Evolutionary conservation across 2,797 vertebrate species (phyloP), one percentile per base, ranked within the genome.

Genomic region (Spinus pinus): DNA sequence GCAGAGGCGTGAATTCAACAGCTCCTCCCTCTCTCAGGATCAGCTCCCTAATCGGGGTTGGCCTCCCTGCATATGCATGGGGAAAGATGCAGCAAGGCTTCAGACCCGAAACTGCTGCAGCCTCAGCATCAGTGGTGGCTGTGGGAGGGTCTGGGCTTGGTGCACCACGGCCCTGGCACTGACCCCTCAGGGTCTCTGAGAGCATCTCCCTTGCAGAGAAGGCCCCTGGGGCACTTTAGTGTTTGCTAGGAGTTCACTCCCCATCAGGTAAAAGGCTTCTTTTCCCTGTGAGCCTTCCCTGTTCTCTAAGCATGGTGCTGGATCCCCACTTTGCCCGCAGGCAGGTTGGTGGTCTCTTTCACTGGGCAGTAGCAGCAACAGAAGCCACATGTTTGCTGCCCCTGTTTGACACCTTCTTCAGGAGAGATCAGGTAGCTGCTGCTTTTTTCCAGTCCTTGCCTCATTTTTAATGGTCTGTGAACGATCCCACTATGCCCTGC

Each of bases 281-380:
- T 80, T 80, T 47, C 83, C 56, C 10, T 10, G 14, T 12, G 31
- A 58, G 12, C 25, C 9, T 47, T 75, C 28, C 58, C 28, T 58
- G 23, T 4, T 42, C 66, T 33, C 67, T 33, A 13, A 24, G 50
- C 6, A 31, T 16, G 10, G 3, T 20, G 57, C 54, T 0, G 1
- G n/a, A 23, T 41, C 30, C 27, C 11, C 0, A 0, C n/a, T 78
- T 69, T 69, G 19, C 6, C 6, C 18, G 27, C 1, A 0, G 2
- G 2, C 31, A 27, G n/a, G 18, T 47, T 66, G 69, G 21, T 65
- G 46, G 7, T 39, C 22, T 62, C 39, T 62, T 28, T 64, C 19
- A 6, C 35, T 28, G 39, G 10, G 31, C 31, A 73, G 57, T 5
- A n/a, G 65, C 42, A 69, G n/a, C 27, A 78, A 19, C 11, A 60